A percentile compares a stretch with the other conserved stretches of the same genome.
Evolutionary conservation across 2,797 vertebrate species (phyloP).

Genomic region (Malacoctenus gilli): DNA sequence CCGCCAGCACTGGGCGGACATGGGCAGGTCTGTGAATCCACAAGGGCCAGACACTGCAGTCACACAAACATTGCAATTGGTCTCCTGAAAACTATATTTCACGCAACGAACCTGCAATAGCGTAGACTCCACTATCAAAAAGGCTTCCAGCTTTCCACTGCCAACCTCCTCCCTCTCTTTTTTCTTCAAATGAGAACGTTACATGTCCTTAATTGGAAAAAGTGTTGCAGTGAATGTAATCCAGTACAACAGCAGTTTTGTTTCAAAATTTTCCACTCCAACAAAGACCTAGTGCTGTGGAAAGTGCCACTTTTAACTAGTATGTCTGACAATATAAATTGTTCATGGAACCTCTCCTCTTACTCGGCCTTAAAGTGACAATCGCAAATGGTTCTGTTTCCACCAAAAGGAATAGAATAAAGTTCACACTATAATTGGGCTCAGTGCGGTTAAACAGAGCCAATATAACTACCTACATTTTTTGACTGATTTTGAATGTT

Average conservation of each 20-base stretch:
- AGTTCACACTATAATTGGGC: not conserved
- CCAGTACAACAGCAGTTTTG: not conserved
- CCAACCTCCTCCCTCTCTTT: not conserved
- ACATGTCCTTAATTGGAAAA: slow-evolving; percentile 15
- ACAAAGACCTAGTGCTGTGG: not conserved
- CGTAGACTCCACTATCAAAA: too few species aligned
- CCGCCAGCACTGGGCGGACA: slow-evolving; percentile 35
- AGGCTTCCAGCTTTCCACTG: not conserved
- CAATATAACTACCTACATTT: too few species aligned
- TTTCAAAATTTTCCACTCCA: slow-evolving; percentile 2
- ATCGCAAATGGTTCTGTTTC: not conserved
- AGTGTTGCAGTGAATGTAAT: not conserved
- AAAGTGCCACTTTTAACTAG: not conserved
- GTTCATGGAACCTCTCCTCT: not conserved
- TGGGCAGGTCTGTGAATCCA: slow-evolving; percentile 31
- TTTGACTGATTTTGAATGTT: too few species aligned
- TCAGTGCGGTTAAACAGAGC: not conserved
- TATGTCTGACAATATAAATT: not conserved
- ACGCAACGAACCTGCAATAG: too few species aligned
- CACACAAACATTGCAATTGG: slow-evolving; percentile 3
- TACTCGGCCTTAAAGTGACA: not conserved
- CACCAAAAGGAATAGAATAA: not conserved
- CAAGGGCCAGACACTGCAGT: slow-evolving; percentile 10
- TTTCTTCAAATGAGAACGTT: not conserved
- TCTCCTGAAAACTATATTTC: slow-evolving; percentile 21